These are phyloP conservation scores for Tragelaphus strepsiceros DNA, from an alignment of 2,113 vertebrate species.

Conservation along the genomic window DNA sequence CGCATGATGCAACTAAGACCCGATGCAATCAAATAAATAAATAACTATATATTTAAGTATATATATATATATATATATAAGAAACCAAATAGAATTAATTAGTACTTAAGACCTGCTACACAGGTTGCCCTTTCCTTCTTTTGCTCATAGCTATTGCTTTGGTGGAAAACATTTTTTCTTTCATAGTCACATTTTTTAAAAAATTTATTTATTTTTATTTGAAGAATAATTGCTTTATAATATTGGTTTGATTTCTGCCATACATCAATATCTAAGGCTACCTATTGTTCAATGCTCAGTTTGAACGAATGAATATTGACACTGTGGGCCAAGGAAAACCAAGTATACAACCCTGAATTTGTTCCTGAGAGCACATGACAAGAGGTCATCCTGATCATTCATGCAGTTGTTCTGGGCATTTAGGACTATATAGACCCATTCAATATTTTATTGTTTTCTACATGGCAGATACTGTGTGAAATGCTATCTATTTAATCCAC, in stretches of 20 bases:
- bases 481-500: neutral
- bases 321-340: neutral
- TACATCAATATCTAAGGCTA: neutral
- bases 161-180: neutral
- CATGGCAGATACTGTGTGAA: neutral
- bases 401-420: neutral
- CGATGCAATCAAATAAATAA: neutral
- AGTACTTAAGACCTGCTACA: neutral
- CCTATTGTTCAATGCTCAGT: neutral
- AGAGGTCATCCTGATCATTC: neutral
- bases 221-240: neutral
- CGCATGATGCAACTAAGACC: neutral
- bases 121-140: neutral
- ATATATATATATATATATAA: no score
- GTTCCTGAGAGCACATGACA: neutral
- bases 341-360: neutral
- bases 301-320: neutral
- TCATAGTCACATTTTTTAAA: neutral
- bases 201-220: neutral
- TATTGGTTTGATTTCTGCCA: neutral
- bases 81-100: neutral
- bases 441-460: neutral
- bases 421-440: neutral
- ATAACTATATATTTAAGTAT: no score
- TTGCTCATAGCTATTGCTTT: neutral